These are phyloP conservation scores for Scalopus aquaticus DNA, from an alignment of 2,113 vertebrate species.

Conservation along the genomic window DNA sequence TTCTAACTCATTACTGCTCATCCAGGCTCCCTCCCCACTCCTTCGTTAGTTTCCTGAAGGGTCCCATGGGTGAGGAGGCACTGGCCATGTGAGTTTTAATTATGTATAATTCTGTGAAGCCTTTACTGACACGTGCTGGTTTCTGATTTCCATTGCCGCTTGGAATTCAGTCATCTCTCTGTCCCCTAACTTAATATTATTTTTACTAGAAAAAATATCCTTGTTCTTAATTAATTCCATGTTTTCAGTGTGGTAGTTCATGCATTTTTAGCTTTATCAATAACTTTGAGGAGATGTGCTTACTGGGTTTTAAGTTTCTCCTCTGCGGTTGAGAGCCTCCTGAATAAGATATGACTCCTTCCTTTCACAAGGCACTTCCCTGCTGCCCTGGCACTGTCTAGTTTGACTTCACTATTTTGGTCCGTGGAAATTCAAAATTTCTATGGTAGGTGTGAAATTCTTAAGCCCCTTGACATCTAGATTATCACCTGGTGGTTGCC, in stretches of 20 bases:
- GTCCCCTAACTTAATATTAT: neutral
- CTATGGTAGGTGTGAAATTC: neutral
- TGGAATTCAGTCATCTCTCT: neutral
- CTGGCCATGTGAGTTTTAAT: slow-evolving; percentile 36
- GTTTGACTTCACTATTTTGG: neutral
- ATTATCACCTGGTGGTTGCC: neutral
- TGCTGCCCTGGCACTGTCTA: neutral
- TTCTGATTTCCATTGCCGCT: slow-evolving; percentile 43
- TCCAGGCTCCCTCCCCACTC: neutral
- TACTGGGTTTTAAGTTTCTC: slow-evolving; percentile 40
- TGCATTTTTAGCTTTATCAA: slow-evolving; percentile 19
- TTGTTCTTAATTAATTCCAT: neutral
- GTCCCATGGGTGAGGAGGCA: neutral
- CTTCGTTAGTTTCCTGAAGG: neutral
- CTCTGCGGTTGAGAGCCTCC: neutral
- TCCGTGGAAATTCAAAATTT: neutral
- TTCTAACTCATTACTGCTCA: neutral
- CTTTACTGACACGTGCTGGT: neutral
- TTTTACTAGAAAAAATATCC: neutral
- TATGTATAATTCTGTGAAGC: neutral
- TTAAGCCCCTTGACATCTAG: neutral
- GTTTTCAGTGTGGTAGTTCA: neutral
- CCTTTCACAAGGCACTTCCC: neutral
- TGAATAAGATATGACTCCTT: slow-evolving; percentile 14
- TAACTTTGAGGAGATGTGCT: neutral